phyloP scores from a whole-genome alignment of 1,140 invertebrate genomes.

The Pollicipes pollicipes region DNA sequence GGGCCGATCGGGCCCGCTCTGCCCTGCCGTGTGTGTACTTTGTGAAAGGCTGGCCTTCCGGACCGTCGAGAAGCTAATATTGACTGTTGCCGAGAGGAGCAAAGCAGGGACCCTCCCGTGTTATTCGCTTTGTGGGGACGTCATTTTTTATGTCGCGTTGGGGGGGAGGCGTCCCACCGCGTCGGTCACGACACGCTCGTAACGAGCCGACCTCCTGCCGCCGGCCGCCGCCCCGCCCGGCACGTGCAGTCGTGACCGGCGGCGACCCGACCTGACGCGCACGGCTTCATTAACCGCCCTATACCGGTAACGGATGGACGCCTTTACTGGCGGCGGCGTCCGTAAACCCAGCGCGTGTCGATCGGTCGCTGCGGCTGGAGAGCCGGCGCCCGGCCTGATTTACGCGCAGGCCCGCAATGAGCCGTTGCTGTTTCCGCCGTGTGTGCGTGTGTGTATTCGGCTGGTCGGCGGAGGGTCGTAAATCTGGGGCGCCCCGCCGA shows the following conservation, averaged over 20 bases:
- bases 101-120: too few species aligned
- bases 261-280: neutral
- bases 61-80: too few species aligned
- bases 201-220: neutral
- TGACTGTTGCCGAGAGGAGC: too few species aligned
- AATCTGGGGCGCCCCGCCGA: neutral
- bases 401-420: neutral
- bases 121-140: too few species aligned
- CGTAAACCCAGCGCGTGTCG: neutral
- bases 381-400: neutral
- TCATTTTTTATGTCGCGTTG: too few species aligned
- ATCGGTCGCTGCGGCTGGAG: too few species aligned
- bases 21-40: too few species aligned
- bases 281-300: neutral
- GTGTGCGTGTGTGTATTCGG: neutral
- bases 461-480: neutral
- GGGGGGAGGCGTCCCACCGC: neutral
- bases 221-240: too few species aligned
- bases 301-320: neutral
- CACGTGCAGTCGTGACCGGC: neutral
- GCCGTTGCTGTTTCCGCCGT: neutral
- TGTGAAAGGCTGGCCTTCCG: too few species aligned
- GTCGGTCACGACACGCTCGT: neutral
- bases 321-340: neutral
- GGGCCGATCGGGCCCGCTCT: too few species aligned